Evolutionary conservation across 2,888 invertebrate species (phyloP).

Genomic region (Drosophila niveifrons): DNA sequence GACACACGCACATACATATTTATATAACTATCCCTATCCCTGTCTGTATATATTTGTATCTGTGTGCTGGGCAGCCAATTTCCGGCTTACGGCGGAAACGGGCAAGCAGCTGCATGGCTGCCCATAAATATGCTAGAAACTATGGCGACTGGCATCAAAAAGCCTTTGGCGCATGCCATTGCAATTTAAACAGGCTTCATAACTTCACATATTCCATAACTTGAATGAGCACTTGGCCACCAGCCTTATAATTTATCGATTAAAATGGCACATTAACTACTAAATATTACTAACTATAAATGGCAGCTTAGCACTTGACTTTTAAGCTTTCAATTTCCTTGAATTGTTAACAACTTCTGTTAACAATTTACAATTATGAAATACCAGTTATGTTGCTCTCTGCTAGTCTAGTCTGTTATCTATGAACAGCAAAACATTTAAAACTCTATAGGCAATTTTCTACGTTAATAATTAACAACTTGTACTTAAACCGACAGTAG

Average conservation of each 20-base stretch:
- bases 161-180: constrained; percentile 34
- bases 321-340: neutral
- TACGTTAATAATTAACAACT: too few species aligned
- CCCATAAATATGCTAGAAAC: constrained; percentile 46
- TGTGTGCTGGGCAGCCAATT: constrained; percentile 60
- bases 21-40: constrained; percentile 15
- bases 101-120: constrained; percentile 35
- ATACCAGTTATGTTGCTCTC: too few species aligned
- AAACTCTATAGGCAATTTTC: too few species aligned
- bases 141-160: constrained; percentile 41
- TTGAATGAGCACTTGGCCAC: neutral
- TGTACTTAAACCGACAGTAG: too few species aligned
- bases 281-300: neutral
- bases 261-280: neutral
- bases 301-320: neutral
- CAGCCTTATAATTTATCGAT: constrained; percentile 9
- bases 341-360: too few species aligned
- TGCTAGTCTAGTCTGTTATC: too few species aligned
- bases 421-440: too few species aligned
- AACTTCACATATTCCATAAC: constrained; percentile 13
- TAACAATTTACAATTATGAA: too few species aligned
- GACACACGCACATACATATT: neutral
- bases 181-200: constrained; percentile 55
- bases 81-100: constrained; percentile 71
- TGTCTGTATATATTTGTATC: constrained; percentile 25